phyloP scores from a whole-genome alignment of 2,888 invertebrate genomes.

The Phortica okadai region DNA sequence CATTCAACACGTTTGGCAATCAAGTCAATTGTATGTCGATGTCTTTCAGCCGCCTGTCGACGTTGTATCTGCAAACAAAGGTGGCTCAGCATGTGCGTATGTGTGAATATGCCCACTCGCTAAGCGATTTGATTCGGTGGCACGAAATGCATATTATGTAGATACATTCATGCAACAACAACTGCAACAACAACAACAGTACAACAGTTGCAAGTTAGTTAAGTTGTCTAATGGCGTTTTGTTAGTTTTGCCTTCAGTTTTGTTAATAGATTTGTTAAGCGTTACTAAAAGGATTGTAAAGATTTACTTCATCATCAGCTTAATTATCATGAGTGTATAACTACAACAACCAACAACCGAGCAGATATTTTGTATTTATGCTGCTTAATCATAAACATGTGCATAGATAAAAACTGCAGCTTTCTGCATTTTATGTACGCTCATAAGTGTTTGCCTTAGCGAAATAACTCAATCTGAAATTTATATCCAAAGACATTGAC shows the following conservation, averaged over 20 bases:
- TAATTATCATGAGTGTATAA: neutral
- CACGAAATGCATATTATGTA: conserved; percentile 32
- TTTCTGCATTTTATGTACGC: too few relatives aligned
- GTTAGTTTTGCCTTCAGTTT: conserved; percentile 14
- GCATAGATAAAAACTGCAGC: too few relatives aligned
- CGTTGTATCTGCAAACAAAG: conserved; percentile 27
- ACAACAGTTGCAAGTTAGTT: conserved; percentile 6
- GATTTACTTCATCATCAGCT: neutral
- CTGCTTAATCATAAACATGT: too few relatives aligned
- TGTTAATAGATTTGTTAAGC: conserved; percentile 20
- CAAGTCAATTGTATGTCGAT: conserved; percentile 28
- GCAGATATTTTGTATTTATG: too few relatives aligned
- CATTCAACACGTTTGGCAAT: conserved; percentile 33
- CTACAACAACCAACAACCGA: too few relatives aligned
- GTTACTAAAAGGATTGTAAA: conserved; percentile 11
- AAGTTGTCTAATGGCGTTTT: conserved; percentile 28
- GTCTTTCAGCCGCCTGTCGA: conserved; percentile 14
- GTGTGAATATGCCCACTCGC: conserved; percentile 3
- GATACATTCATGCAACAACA: conserved; percentile 11
- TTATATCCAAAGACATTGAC: too few relatives aligned
- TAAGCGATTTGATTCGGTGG: conserved; percentile 24
- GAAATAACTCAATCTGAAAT: too few relatives aligned
- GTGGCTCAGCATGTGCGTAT: conserved; percentile 21
- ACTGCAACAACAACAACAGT: neutral
- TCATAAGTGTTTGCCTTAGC: too few relatives aligned